Percentiles rank a stretch among this genome's conserved stretches.
Conservation (phyloP, 2,113 vertebrate genomes). For the Chamaea fasciata region DNA sequence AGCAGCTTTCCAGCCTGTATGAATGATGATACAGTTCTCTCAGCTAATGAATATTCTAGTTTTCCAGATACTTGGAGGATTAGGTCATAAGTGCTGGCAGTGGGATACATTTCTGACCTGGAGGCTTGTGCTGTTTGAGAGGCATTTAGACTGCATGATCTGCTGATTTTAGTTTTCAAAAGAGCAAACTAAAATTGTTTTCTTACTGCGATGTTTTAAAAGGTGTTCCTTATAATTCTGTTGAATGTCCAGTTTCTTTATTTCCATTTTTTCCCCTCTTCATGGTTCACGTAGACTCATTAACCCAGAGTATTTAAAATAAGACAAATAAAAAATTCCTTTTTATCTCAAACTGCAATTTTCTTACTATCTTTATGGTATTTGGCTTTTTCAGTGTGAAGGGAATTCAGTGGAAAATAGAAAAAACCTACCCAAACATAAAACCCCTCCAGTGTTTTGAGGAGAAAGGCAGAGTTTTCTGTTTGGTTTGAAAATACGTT, state of each 20-base stretch:
- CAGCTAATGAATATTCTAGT: background rate
- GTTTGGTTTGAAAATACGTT: background rate
- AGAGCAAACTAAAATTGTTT: background rate
- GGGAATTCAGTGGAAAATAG: background rate
- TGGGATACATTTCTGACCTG: background rate
- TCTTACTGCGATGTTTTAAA: background rate
- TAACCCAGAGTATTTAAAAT: background rate
- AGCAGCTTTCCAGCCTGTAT: background rate
- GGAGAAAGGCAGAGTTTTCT: background rate
- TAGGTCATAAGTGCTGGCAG: slow-evolving; percentile 33
- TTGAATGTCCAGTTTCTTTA: background rate
- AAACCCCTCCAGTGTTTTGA: background rate
- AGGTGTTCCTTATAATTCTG: background rate
- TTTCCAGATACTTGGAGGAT: slow-evolving; percentile 38
- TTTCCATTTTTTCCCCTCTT: background rate
- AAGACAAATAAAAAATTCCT: background rate
- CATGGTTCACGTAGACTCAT: background rate
- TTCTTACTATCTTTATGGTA: background rate
- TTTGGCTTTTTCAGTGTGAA: background rate
- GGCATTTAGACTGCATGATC: background rate
- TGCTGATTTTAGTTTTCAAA: background rate
- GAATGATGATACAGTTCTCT: slow-evolving; percentile 32
- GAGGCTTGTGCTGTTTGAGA: background rate
- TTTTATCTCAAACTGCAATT: background rate
- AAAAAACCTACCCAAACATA: background rate